phyloP scores from a whole-genome alignment of 2,797 vertebrate species.

The Australoheros facetus region DNA sequence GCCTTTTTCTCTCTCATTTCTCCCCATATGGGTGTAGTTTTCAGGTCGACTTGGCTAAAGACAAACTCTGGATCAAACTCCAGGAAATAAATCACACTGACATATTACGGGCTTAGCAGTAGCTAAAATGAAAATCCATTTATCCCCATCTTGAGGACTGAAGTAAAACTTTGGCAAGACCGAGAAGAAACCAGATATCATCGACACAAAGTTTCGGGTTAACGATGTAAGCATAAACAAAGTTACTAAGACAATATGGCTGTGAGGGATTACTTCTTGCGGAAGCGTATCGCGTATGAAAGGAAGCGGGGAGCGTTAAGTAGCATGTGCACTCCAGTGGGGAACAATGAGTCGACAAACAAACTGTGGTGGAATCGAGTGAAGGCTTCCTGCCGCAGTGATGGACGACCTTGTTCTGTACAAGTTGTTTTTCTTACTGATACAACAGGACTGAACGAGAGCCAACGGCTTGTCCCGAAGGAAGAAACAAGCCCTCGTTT shows the following conservation, averaged over 20 bases:
- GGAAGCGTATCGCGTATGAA: not conserved
- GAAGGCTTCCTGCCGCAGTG: conserved; percentile 52
- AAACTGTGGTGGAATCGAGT: conserved; percentile 32
- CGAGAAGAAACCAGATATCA: not conserved
- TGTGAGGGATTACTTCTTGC: conserved; percentile 50
- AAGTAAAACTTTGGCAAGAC: conserved; percentile 14
- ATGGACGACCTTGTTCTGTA: conserved; percentile 6
- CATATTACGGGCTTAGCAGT: not conserved
- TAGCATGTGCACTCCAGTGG: conserved; percentile 24
- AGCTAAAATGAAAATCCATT: conserved; percentile 17
- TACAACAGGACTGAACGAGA: not conserved
- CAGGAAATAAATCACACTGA: conserved; percentile 14
- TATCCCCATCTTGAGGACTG: not conserved
- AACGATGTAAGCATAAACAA: not conserved
- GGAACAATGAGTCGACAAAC: conserved; percentile 64
- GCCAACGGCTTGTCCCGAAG: not conserved
- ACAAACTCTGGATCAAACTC: conserved; percentile 8
- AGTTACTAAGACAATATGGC: conserved; percentile 1
- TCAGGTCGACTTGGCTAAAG: conserved; percentile 11
- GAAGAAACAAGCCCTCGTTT: not conserved
- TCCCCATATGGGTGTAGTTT: not conserved
- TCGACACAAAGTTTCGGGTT: not conserved
- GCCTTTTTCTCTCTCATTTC: not conserved
- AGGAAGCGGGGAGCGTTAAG: conserved; percentile 35
- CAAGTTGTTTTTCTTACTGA: conserved; percentile 24